These are phyloP conservation scores for Trichonephila inaurata DNA, from an alignment of 1,140 invertebrate genomes.

Conservation along the genomic window DNA sequence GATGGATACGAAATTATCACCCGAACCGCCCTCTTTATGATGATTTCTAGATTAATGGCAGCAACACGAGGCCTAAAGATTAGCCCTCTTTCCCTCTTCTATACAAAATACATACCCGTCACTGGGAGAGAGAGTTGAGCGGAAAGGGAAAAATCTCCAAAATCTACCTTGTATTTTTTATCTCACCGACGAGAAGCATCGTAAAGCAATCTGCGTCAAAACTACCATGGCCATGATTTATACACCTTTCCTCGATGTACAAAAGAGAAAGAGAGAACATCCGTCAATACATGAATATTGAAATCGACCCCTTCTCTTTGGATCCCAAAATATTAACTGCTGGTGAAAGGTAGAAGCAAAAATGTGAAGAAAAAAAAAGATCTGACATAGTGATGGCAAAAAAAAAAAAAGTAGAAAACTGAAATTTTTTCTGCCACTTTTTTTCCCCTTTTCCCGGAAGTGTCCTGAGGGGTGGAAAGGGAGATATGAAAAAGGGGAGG, in stretches of 20 bases:
- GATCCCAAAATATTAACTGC: slow-evolving; percentile 39
- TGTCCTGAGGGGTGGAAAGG: neutral
- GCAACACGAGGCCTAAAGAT: neutral
- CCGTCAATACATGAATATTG: slow-evolving; percentile 55
- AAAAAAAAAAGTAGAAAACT: neutral
- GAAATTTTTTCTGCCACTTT: neutral
- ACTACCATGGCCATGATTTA: slow-evolving; percentile 25
- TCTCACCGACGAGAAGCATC: neutral
- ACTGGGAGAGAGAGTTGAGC: neutral
- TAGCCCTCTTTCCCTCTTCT: neutral
- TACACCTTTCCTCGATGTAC: neutral
- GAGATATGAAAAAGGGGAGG: slow-evolving; percentile 21
- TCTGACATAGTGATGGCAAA: neutral
- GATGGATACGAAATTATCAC: slow-evolving; percentile 22
- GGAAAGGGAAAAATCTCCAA: neutral
- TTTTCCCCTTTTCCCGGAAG: neutral
- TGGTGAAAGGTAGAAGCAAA: neutral
- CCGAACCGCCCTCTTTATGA: slow-evolving; percentile 19
- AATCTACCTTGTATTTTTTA: neutral
- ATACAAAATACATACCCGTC: neutral
- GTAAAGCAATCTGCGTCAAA: slow-evolving; percentile 23
- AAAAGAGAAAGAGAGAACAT: neutral
- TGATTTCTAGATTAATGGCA: slow-evolving; percentile 19
- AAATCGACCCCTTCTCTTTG: neutral
- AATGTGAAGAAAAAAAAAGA: neutral